Base-by-base conservation (phyloP, 2,113 vertebrate genomes). In the Sapayoa aenigma region DNA sequence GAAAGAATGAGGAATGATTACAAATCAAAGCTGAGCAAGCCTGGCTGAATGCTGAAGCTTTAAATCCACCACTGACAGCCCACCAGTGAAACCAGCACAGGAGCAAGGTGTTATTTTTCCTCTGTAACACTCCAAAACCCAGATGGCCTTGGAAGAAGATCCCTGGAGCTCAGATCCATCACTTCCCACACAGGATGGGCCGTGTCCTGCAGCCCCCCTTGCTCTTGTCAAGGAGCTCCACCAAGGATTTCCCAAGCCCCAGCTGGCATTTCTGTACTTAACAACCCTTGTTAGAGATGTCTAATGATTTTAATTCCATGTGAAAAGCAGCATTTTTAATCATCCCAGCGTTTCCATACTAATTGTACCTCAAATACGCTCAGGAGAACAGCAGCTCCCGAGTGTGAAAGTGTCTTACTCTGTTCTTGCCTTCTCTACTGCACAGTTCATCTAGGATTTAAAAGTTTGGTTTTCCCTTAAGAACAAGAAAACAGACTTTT, bases 11-110 rank as follows among this genome's bases (percentile, higher is more conserved):
- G 16, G 17, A 56, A 52, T 7, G 46, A 44, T 49, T 12, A 18
- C 11, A 59, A 60, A 14, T 10, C 33, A 33, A 37, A 74, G 33
- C 37, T 52, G 28, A 91, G 39, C 12, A 47, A 72, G 52, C 39
- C 52, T 47, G 25, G 37, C 7, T 63, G 18, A 47, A 19, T 6
- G 2, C n/a, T 0, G 0, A 37, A 13, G 23, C 27, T 60, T 31
- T 4, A 68, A 84, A 67, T 10, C 37, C 35, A 2, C 11, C 6
- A 5, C 27, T 41, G 63, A 86, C 28, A 20, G 0, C 5, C 21
- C 5, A 2, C 39, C 24, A 71, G 18, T 0, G 0, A 60, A 76
- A 33, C 12, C 5, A 1, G 21, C 11, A 11, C 20, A 37, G 46
- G 18, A 42, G 28, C 13, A 6, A 1, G 1, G 12, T 11, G 74